Base-by-base conservation (phyloP, 1,140 invertebrate genomes). In the Drosophila orosa region DNA sequence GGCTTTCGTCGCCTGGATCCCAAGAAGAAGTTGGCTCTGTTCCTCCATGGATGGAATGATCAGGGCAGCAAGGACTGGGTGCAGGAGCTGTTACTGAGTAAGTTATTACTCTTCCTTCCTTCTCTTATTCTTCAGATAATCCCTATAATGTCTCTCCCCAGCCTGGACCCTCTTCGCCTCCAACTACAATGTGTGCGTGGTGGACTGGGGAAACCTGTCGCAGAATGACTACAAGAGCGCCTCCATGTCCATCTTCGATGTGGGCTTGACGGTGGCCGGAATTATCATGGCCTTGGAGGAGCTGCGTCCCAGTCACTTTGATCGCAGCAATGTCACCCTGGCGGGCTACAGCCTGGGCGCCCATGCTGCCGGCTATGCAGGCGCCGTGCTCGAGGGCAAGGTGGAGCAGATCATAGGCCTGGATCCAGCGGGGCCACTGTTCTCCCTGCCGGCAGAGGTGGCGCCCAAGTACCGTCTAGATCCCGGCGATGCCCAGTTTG, bases 261-360 rank as follows among this genome's bases (percentile, higher is more conserved):
- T 96, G 8, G 95, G 95, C 0, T 92, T 93, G 54, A 93, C 93
- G 48, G 92, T 94, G 17, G 94, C 94, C 0, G 92, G 92, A 55
- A 93, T 96, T 31, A 92, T 96, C 2, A 92, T 94, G 73, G 93
- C 93, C 12, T 79, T 96, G 57, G 83, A 92, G 58, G 86, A 93
- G 24, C 93, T 94, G 72, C 74, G 85, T 5, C 84, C 87, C 9
- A 39, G 27, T 17, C 91, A 93, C 3, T 71, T 94, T 5, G 73
- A 92, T 44, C 91, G 93, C 0, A 80, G 93, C 59, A 91, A 94
- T 62, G 91, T 95, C 13, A 95, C 96, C 84, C 92, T 96, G 57
- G 94, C 95, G 29, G 95, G 97, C 1, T 97, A 98, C 91, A 98
- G 97, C 76, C 93, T 98, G 35, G 97, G 97, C 8, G 97, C 97